Conservation (phyloP, 2,113 vertebrate species). For the Mola mola region DNA sequence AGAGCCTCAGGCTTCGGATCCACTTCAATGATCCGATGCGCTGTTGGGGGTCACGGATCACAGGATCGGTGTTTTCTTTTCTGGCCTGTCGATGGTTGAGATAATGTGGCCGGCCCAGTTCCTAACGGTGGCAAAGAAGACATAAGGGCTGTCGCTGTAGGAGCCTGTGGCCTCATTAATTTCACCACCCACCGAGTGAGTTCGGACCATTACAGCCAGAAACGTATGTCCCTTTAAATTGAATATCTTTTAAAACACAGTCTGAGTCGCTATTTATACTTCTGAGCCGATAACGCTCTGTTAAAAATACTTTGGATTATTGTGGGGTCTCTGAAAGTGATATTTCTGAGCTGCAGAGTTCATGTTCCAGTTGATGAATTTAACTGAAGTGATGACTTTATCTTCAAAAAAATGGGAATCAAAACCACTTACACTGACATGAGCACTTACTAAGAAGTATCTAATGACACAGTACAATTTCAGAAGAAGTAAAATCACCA, state of each 20-base stretch:
- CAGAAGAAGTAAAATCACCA: too few relatives aligned
- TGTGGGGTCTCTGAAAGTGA: too few relatives aligned
- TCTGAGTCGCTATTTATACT: conserved; percentile 1
- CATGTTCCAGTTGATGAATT: too few relatives aligned
- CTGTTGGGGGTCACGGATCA: conserved; percentile 52
- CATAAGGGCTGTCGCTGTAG: conserved; percentile 30
- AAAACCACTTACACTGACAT: too few relatives aligned
- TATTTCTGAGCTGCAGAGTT: too few relatives aligned
- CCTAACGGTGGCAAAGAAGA: conserved; percentile 30
- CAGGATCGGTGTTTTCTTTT: conserved; percentile 39
- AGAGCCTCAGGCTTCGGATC: conserved; percentile 35
- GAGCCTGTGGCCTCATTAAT: conserved; percentile 65
- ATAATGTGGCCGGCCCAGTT: conserved; percentile 18
- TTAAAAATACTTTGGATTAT: too few relatives aligned
- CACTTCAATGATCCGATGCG: conserved; percentile 52
- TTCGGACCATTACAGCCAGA: conserved; percentile 20
- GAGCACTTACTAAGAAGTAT: too few relatives aligned
- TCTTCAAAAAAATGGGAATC: too few relatives aligned
- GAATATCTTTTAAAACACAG: conserved; percentile 35
- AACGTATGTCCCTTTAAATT: conserved; percentile 34
- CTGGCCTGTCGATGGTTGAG: conserved; percentile 36
- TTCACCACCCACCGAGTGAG: conserved; percentile 59
- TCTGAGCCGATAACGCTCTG: too few relatives aligned
- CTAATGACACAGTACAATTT: too few relatives aligned
- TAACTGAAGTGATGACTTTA: too few relatives aligned